Evolutionary conservation across 1,140 invertebrate genomes (phyloP).

Genomic region (Pygmarrhopalites habei): DNA sequence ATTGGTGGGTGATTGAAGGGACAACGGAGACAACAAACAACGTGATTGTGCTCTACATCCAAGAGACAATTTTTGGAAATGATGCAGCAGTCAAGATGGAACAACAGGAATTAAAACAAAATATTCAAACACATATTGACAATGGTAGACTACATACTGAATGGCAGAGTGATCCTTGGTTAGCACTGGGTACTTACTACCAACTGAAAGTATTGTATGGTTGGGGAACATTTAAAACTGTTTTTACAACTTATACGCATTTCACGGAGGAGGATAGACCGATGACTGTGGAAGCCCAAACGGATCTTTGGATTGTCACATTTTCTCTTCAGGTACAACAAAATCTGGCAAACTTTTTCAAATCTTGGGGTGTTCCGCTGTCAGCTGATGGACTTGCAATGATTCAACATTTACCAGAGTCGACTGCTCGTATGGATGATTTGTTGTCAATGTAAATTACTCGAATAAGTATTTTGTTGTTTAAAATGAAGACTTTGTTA

Average conservation of each 20-base stretch:
- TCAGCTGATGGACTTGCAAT: background rate
- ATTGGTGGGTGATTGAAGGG: background rate
- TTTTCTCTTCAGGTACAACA: background rate
- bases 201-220: background rate
- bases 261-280: background rate
- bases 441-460: no score
- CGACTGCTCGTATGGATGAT: background rate
- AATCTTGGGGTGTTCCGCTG: background rate
- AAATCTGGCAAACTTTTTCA: background rate
- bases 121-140: background rate
- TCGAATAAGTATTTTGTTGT: no score
- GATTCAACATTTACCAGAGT: background rate
- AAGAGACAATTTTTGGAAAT: background rate
- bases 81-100: background rate
- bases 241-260: background rate
- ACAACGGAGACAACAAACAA: background rate
- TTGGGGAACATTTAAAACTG: background rate
- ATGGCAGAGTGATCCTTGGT: background rate
- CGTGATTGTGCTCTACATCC: background rate
- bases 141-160: background rate
- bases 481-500: no score
- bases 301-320: background rate
- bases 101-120: background rate
- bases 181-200: background rate
- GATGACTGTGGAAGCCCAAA: background rate